Evolutionary conservation across 2,113 vertebrate genomes (phyloP).

Genomic region (Carettochelys insculpta): DNA sequence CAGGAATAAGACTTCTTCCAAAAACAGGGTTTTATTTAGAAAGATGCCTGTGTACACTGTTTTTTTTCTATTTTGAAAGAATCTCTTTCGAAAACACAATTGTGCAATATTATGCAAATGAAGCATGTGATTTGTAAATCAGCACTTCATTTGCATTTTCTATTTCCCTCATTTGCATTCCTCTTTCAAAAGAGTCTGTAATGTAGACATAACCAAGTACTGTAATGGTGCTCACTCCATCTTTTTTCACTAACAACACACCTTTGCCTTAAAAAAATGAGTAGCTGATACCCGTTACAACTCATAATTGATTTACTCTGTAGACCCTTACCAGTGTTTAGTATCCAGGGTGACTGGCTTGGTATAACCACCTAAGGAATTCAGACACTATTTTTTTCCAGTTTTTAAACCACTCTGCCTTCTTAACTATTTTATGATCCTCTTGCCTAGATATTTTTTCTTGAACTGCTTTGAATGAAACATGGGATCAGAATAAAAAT

Average conservation of each 20-base stretch:
- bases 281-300: accelerated
- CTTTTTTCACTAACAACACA: background rate
- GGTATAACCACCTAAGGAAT: background rate
- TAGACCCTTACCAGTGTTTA: background rate
- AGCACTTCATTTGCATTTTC: no score
- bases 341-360: accelerated
- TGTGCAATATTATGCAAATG: no score
- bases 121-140: no score
- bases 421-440: background rate
- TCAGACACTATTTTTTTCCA: background rate
- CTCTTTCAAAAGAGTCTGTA: no score
- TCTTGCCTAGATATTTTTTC: background rate
- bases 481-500: background rate
- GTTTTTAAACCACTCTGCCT: background rate
- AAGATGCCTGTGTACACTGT: no score
- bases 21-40: no score
- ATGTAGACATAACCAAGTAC: no score
- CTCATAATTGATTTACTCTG: background rate
- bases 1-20: no score
- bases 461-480: background rate
- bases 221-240: background rate
- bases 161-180: no score
- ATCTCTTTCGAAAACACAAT: no score
- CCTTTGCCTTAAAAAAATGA: background rate
- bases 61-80: no score